A percentile compares a stretch with the other conserved stretches of the same genome.
phyloP scores from a whole-genome alignment of 2,797 vertebrate species.

The Danio aesculapii region DNA sequence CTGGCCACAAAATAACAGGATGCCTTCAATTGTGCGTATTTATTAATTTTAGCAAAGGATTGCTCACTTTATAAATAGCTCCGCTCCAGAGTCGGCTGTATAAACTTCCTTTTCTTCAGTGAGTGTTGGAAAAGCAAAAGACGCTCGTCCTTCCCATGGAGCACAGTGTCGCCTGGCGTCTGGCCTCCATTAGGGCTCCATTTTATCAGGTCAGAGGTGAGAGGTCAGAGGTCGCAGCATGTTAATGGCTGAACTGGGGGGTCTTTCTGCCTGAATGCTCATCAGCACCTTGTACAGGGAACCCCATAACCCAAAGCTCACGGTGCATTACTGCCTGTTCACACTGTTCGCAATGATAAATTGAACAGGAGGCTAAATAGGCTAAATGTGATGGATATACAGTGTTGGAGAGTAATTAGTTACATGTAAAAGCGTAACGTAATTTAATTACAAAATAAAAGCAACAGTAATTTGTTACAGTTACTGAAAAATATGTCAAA shows the following conservation, averaged over 20 bases:
- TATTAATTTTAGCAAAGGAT: slow-evolving; percentile 81
- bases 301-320: slow-evolving; percentile 19
- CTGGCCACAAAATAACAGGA: slow-evolving; percentile 86
- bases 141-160: slow-evolving; percentile 29
- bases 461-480: too few relatives aligned
- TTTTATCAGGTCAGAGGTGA: slow-evolving; percentile 65
- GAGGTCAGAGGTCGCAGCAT: slow-evolving; percentile 74
- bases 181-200: slow-evolving; percentile 76
- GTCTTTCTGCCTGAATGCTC: slow-evolving; percentile 74
- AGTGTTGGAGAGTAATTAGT: too few relatives aligned
- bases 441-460: too few relatives aligned
- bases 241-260: slow-evolving; percentile 78
- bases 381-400: too few relatives aligned
- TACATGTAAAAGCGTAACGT: too few relatives aligned
- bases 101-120: slow-evolving; percentile 74
- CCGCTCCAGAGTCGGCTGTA: slow-evolving; percentile 70
- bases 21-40: slow-evolving; percentile 85
- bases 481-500: too few relatives aligned
- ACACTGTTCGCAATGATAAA: slow-evolving; percentile 9
- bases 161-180: slow-evolving; percentile 57
- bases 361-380: neutral
- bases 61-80: slow-evolving; percentile 80
- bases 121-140: slow-evolving; percentile 24
- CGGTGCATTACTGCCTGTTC: neutral
- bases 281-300: slow-evolving; percentile 45